These are phyloP conservation scores for Cephalotes varians DNA, from an alignment of 2,888 invertebrate genomes.

Conservation along the genomic window DNA sequence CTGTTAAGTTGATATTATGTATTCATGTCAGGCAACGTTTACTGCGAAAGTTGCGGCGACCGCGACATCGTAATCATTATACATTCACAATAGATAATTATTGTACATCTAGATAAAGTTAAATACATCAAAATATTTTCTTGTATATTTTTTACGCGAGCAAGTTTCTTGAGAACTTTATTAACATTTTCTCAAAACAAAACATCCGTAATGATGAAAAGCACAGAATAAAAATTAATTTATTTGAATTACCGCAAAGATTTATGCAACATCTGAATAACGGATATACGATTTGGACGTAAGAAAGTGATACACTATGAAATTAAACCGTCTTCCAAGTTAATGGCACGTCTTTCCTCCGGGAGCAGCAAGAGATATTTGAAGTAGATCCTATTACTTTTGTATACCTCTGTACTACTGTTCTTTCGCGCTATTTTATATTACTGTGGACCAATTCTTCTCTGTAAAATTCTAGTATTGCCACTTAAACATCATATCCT, in stretches of 20 bases:
- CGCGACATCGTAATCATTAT: not conserved
- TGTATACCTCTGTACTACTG: not conserved
- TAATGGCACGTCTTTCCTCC: slow-evolving; percentile 1
- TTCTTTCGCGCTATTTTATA: not conserved
- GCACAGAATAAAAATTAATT: not conserved
- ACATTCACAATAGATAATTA: not conserved
- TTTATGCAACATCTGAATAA: not conserved
- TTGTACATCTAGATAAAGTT: not conserved
- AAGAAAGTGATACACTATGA: slow-evolving; percentile 20
- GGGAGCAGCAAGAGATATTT: slow-evolving; percentile 1
- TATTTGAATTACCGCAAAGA: not conserved
- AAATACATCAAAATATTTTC: not conserved
- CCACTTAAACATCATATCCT: not conserved
- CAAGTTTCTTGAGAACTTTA: not conserved
- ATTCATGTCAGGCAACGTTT: slow-evolving; percentile 26
- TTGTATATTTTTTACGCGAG: not conserved
- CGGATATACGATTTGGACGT: not conserved
- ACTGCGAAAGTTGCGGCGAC: not conserved
- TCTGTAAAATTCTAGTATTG: not conserved
- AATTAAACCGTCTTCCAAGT: slow-evolving; percentile 1
- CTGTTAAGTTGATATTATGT: not conserved
- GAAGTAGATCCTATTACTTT: slow-evolving; percentile 5
- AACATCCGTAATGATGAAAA: too few species aligned
- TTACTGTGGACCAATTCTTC: not conserved
- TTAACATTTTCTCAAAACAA: not conserved